Conservation (phyloP, 1,140 invertebrate genomes). For the Pseudomyrmex flavicornis region DNA sequence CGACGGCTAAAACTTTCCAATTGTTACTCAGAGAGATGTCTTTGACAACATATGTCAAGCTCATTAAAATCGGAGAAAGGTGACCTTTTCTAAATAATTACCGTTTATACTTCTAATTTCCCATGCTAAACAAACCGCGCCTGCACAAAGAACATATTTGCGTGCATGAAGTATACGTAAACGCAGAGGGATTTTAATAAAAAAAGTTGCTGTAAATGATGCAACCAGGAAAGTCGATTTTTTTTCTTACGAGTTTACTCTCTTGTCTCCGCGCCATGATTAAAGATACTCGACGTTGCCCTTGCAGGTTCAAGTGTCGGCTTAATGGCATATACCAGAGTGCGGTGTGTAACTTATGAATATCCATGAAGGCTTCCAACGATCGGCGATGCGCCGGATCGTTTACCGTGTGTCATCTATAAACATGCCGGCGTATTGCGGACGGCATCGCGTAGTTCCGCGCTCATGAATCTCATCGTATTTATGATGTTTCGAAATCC, state of each 20-base stretch:
- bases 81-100: too few relatives aligned
- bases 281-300: slow-evolving; percentile 21
- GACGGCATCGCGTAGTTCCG: background rate
- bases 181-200: slow-evolving; percentile 1
- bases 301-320: slow-evolving; percentile 26
- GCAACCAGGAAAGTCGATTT: background rate
- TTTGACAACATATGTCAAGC: too few relatives aligned
- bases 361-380: slow-evolving; percentile 45
- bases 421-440: slow-evolving; percentile 10
- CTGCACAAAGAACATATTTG: background rate
- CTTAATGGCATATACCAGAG: slow-evolving; percentile 19
- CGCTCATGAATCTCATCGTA: slow-evolving; percentile 19
- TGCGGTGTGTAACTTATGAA: slow-evolving; percentile 27
- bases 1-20: too few relatives aligned
- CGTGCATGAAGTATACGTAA: background rate
- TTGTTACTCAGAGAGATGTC: too few relatives aligned
- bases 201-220: slow-evolving; percentile 28
- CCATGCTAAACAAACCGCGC: background rate
- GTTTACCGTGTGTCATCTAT: slow-evolving; percentile 44
- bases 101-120: background rate
- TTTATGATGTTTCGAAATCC: slow-evolving; percentile 31
- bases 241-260: background rate
- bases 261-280: slow-evolving; percentile 8
- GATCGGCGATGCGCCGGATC: slow-evolving; percentile 46
- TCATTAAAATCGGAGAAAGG: too few relatives aligned